Conservation (phyloP, 2,888 invertebrate species). For the Campopleginae sp. region DNA sequence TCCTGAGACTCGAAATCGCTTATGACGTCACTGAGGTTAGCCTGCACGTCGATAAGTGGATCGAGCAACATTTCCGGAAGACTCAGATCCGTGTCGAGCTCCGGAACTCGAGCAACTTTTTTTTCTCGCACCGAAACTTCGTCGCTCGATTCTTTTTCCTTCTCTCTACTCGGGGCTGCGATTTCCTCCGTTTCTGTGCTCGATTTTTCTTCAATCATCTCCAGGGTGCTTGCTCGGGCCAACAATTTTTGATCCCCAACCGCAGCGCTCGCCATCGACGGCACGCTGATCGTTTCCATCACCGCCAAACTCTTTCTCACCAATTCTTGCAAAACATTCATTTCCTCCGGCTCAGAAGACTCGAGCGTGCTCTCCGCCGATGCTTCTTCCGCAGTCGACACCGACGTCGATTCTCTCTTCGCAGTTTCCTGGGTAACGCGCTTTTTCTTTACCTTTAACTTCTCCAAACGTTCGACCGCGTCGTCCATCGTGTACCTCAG, state of each 20-base stretch:
- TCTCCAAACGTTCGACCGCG: conserved; percentile 61
- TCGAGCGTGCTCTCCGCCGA: conserved; percentile 43
- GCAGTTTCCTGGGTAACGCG: conserved; percentile 53
- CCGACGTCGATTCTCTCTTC: neutral
- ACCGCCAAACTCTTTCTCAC: conserved; percentile 63
- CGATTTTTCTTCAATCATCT: conserved; percentile 40
- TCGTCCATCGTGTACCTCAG: conserved; percentile 67
- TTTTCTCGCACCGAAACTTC: conserved; percentile 49
- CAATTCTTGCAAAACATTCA: conserved; percentile 44
- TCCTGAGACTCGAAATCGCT: conserved; percentile 74
- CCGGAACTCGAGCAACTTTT: conserved; percentile 13
- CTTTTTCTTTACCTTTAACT: conserved; percentile 55
- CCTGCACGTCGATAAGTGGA: conserved; percentile 79
- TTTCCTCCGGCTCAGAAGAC: conserved; percentile 64
- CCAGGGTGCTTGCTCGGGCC: neutral
- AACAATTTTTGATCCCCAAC: conserved; percentile 1
- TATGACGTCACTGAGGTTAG: conserved; percentile 76
- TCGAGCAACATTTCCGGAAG: conserved; percentile 79
- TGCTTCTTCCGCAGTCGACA: conserved; percentile 30
- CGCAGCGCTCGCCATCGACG: conserved; percentile 32
- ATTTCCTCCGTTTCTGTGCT: conserved; percentile 43
- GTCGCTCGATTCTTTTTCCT: conserved; percentile 44
- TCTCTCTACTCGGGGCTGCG: neutral
- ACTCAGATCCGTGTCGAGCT: conserved; percentile 70
- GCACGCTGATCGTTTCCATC: conserved; percentile 45